Percentiles rank a stretch among this genome's conserved stretches.
phyloP scores from a whole-genome alignment of 2,888 invertebrate genomes.

The Podotricha telesiphe region DNA sequence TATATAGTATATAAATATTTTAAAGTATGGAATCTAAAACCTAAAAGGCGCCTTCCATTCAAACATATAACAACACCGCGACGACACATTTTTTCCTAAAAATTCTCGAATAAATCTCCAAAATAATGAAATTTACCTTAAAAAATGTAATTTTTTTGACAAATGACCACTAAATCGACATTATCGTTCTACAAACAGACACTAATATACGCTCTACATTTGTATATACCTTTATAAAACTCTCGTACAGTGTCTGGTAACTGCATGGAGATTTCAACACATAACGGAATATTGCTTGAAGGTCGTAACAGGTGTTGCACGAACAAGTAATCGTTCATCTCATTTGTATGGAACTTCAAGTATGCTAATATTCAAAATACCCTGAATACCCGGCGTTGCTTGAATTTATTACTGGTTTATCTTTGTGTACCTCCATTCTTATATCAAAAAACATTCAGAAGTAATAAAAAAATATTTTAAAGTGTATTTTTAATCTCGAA shows the following conservation, averaged over 20 bases:
- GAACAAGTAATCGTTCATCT: slow-evolving; percentile 5
- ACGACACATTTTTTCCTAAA: too few species aligned
- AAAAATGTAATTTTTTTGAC: too few species aligned
- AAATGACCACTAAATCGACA: too few species aligned
- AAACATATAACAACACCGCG: too few species aligned
- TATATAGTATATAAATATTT: too few species aligned
- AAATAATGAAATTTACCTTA: too few species aligned
- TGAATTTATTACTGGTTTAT: not conserved
- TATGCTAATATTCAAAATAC: not conserved
- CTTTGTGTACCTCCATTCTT: not conserved
- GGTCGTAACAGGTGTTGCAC: slow-evolving; percentile 1
- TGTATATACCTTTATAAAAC: not conserved
- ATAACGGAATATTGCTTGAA: slow-evolving; percentile 7
- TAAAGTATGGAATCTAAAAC: too few species aligned
- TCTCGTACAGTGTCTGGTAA: not conserved
- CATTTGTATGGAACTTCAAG: slow-evolving; percentile 17
- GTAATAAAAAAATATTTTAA: too few species aligned
- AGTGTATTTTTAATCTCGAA: too few species aligned
- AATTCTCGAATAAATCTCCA: too few species aligned
- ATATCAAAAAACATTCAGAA: not conserved
- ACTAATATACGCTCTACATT: not conserved
- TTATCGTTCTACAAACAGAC: too few species aligned
- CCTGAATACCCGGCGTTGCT: not conserved
- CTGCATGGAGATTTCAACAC: slow-evolving; percentile 13
- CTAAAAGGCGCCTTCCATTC: too few species aligned